Percentiles rank a stretch among this genome's conserved stretches.
Evolutionary conservation across 1,140 invertebrate genomes (phyloP).

Genomic region (Papilio polyxenes): DNA sequence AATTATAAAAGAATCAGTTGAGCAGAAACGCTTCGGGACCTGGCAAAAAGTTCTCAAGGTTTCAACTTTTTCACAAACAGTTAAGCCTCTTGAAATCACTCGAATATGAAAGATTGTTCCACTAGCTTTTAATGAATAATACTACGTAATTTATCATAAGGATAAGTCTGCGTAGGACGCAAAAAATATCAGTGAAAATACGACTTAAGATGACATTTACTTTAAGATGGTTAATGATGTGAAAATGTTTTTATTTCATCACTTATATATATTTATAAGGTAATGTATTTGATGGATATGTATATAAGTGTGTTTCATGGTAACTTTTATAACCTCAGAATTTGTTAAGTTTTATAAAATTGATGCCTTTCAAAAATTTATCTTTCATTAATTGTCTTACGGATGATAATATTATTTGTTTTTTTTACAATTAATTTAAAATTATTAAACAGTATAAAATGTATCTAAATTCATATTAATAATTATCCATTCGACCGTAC

Average conservation of each 20-base stretch:
- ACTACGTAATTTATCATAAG: slow-evolving; percentile 35
- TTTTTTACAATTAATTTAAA: no score
- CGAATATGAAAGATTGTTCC: slow-evolving; percentile 39
- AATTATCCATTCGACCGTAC: not conserved
- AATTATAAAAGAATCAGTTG: slow-evolving; percentile 37
- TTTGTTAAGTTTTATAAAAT: no score
- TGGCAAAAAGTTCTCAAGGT: slow-evolving; percentile 37
- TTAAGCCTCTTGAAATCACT: slow-evolving; percentile 37
- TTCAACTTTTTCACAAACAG: slow-evolving; percentile 40
- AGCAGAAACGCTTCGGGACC: slow-evolving; percentile 39
- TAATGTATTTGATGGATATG: no score
- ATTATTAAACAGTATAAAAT: no score
- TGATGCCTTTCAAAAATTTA: no score
- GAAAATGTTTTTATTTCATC: slow-evolving; percentile 20
- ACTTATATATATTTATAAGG: not conserved
- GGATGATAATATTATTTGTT: no score
- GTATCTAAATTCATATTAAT: not conserved
- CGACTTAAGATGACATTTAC: slow-evolving; percentile 3
- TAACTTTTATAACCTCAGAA: no score
- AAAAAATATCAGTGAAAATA: slow-evolving; percentile 20
- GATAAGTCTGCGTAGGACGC: slow-evolving; percentile 19
- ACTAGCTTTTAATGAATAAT: slow-evolving; percentile 41
- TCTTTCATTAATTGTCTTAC: no score
- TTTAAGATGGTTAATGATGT: not conserved
- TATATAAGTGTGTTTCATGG: no score